Conservation (phyloP, 2,113 vertebrate species). For the Balaeniceps rex region DNA sequence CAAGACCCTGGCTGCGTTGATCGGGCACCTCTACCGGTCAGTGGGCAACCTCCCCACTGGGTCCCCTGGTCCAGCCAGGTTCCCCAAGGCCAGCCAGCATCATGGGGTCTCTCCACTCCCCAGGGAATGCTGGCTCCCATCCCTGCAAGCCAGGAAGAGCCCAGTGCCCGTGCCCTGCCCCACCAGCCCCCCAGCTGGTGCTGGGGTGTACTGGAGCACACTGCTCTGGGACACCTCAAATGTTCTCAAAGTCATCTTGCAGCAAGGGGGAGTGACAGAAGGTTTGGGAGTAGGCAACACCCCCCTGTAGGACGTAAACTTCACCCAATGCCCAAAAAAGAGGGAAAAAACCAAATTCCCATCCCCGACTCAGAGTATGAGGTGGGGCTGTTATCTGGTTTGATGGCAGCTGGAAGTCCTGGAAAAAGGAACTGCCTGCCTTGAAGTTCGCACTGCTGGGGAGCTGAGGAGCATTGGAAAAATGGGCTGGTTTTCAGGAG, state of each 20-base stretch:
- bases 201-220: neutral
- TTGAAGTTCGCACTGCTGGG: neutral
- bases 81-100: neutral
- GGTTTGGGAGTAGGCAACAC: neutral
- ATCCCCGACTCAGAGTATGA: neutral
- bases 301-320: neutral
- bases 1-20: slow-evolving; percentile 88
- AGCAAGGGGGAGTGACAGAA: neutral
- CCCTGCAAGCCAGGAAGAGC: neutral
- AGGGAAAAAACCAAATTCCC: neutral
- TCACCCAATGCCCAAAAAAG: neutral
- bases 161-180: neutral
- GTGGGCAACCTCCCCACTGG: neutral
- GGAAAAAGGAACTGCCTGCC: neutral
- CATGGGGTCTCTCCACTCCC: neutral
- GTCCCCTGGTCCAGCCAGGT: neutral
- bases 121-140: neutral
- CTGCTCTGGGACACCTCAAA: neutral
- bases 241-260: neutral
- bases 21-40: slow-evolving; percentile 94
- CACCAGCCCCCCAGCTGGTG: neutral
- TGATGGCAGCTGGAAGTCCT: neutral
- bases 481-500: neutral
- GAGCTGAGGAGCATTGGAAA: neutral
- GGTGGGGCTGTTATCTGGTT: neutral